Conservation (phyloP, 2,113 vertebrate genomes). For the Lepisosteus oculatus region DNA sequence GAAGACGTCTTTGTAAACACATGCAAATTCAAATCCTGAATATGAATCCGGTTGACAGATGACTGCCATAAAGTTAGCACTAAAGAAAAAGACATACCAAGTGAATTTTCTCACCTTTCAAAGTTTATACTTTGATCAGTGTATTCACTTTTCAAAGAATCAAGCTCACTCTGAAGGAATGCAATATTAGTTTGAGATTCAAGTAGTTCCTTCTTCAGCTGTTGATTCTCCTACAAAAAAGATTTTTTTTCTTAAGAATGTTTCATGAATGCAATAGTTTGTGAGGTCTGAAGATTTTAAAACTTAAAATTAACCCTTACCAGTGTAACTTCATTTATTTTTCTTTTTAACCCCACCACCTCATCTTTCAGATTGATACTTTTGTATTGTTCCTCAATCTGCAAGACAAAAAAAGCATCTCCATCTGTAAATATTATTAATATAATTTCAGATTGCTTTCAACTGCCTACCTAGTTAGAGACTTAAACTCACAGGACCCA, state of each 20-base stretch:
- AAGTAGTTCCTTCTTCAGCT: slow-evolving; percentile 87
- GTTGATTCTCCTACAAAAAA: slow-evolving; percentile 83
- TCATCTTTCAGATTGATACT: slow-evolving; percentile 79
- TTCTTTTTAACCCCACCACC: slow-evolving; percentile 76
- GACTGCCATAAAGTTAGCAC: too few species aligned
- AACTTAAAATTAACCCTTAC: slow-evolving; percentile 57
- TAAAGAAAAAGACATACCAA: too few species aligned
- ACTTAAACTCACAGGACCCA: too few species aligned
- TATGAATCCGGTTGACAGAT: neutral
- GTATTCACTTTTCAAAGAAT: slow-evolving; percentile 87
- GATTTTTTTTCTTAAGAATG: neutral
- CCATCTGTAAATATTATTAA: too few species aligned
- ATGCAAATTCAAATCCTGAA: neutral
- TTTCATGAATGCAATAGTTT: neutral
- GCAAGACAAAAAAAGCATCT: slow-evolving; percentile 33
- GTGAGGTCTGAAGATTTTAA: neutral
- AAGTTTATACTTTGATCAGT: slow-evolving; percentile 86
- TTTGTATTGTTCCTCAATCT: slow-evolving; percentile 90
- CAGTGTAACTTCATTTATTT: slow-evolving; percentile 79
- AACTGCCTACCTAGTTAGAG: too few species aligned
- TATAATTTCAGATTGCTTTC: too few species aligned
- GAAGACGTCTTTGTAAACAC: too few species aligned
- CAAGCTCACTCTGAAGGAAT: slow-evolving; percentile 88
- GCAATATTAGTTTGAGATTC: slow-evolving; percentile 88
- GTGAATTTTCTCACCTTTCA: slow-evolving; percentile 68